Percentiles rank a stretch among this genome's conserved stretches.
These are phyloP conservation scores for Melanocharis versteri DNA, from an alignment of 2,113 vertebrate genomes.

Conservation along the genomic window DNA sequence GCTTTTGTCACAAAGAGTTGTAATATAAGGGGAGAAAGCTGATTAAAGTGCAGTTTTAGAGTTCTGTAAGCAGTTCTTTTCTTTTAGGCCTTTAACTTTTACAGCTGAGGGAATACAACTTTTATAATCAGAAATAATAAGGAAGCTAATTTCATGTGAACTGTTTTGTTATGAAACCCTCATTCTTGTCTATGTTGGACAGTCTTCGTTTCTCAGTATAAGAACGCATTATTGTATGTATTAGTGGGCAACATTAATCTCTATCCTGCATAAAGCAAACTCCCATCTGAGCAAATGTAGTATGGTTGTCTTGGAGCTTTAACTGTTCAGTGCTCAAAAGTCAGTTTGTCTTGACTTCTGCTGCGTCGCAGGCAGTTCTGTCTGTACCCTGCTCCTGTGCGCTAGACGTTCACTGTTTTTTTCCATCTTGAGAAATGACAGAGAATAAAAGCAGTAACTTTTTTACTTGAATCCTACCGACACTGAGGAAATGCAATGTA, in stretches of 20 bases:
- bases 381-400: not conserved
- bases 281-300: not conserved
- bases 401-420: not conserved
- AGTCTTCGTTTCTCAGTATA: not conserved
- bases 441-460: slow-evolving; percentile 56
- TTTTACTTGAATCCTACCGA: slow-evolving; percentile 62
- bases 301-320: slow-evolving; percentile 8
- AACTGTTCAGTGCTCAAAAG: not conserved
- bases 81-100: slow-evolving; percentile 21
- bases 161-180: slow-evolving; percentile 5
- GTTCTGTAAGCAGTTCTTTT: not conserved
- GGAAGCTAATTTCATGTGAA: not conserved
- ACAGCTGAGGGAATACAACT: slow-evolving; percentile 12
- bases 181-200: not conserved
- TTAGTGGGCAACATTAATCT: not conserved
- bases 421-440: slow-evolving; percentile 43
- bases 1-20: not conserved
- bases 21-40: not conserved
- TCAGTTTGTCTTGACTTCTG: not conserved
- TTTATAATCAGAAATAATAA: slow-evolving; percentile 24
- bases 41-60: slow-evolving; percentile 13
- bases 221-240: not conserved
- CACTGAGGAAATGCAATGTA: slow-evolving; percentile 51
- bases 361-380: not conserved
- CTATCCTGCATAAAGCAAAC: not conserved